phyloP scores from a whole-genome alignment of 2,888 invertebrate species.

The Trachelus troglodyta region DNA sequence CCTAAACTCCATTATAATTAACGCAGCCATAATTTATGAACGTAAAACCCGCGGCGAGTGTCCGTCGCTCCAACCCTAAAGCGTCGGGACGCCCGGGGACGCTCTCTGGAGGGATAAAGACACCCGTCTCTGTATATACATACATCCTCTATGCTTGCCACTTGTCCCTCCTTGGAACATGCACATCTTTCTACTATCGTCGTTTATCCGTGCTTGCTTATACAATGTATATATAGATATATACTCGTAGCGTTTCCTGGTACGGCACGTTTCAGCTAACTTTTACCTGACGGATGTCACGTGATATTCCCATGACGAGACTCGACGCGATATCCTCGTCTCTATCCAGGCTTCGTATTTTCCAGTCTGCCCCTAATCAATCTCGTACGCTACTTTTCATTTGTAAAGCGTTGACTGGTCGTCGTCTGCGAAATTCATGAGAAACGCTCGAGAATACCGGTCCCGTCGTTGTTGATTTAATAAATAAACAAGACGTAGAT shows the following conservation, averaged over 20 bases:
- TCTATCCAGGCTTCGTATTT: too few relatives aligned
- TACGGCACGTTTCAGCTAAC: neutral
- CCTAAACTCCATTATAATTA: constrained; percentile 51
- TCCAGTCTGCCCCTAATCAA: too few relatives aligned
- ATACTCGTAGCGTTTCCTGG: too few relatives aligned
- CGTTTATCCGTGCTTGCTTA: neutral
- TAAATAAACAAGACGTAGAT: neutral
- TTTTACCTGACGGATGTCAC: neutral
- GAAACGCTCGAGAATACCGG: too few relatives aligned
- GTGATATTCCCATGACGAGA: neutral
- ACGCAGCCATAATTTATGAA: constrained; percentile 51
- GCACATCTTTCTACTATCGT: neutral
- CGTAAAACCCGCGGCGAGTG: constrained; percentile 27
- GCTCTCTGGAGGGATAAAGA: neutral
- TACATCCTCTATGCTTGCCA: neutral
- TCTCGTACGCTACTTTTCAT: too few relatives aligned
- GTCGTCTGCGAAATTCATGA: too few relatives aligned
- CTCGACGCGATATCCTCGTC: neutral
- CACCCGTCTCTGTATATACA: neutral
- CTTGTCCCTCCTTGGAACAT: neutral
- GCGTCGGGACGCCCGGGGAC: neutral
- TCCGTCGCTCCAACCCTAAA: neutral
- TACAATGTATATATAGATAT: neutral
- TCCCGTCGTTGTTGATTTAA: too few relatives aligned
- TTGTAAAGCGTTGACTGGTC: too few relatives aligned